Conservation (phyloP, 1,140 invertebrate species). For the Caenorhabditis inopinata region DNA sequence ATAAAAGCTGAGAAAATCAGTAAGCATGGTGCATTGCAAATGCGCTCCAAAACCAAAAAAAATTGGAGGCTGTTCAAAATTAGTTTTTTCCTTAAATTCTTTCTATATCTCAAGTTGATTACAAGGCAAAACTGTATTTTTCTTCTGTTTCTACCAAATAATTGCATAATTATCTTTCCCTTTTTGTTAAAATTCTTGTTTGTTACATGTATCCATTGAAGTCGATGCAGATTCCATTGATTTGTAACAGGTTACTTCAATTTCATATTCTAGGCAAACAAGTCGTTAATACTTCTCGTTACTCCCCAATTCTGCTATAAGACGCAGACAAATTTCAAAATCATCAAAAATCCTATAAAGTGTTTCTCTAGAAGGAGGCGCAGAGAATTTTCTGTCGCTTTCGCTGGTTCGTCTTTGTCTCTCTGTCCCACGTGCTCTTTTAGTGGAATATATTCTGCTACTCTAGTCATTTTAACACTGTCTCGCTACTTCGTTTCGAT, state of each 20-base stretch:
- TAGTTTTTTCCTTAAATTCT: neutral
- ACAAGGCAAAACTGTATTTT: too few species aligned
- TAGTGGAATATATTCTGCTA: neutral
- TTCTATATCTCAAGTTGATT: neutral
- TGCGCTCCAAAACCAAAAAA: neutral
- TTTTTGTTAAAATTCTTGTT: too few species aligned
- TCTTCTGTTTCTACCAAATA: too few species aligned
- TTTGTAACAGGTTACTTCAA: too few species aligned
- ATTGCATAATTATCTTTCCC: too few species aligned
- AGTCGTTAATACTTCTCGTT: neutral
- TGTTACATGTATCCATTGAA: too few species aligned
- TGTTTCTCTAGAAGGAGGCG: neutral
- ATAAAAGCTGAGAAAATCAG: neutral
- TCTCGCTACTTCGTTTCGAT: neutral
- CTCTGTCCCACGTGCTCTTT: neutral
- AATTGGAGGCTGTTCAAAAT: neutral
- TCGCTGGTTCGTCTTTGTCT: neutral
- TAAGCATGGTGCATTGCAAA: neutral
- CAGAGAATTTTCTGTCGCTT: neutral
- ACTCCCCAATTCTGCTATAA: neutral
- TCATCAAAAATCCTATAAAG: constrained; percentile 28
- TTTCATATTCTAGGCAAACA: neutral
- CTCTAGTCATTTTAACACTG: neutral
- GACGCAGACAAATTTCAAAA: constrained; percentile 27
- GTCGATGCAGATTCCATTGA: too few species aligned